A percentile compares a stretch with the other conserved stretches of the same genome.
Conservation (phyloP, 2,888 invertebrate genomes). For the Synergus gifuensis region DNA sequence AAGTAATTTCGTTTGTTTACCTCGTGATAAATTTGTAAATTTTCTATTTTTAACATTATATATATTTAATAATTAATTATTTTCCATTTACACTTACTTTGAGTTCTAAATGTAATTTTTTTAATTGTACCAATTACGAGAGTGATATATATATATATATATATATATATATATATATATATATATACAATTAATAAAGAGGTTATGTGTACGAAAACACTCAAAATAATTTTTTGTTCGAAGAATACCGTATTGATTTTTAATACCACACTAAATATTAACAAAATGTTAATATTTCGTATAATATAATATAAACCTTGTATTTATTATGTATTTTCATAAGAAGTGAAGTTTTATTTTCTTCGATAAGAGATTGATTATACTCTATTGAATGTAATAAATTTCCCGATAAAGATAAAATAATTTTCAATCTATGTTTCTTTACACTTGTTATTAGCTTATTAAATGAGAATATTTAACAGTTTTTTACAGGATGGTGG, state of each 20-base stretch:
- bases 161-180: too few relatives aligned
- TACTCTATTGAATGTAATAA: neutral
- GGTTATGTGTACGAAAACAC: too few relatives aligned
- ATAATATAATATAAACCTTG: neutral
- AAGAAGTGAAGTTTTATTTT: neutral
- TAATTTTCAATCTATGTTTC: neutral
- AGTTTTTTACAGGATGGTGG: constrained; percentile 99
- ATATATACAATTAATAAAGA: too few relatives aligned
- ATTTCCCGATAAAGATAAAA: neutral
- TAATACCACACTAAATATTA: too few relatives aligned
- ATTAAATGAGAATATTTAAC: constrained; percentile 61
- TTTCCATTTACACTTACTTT: too few relatives aligned
- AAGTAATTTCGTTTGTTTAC: constrained; percentile 70
- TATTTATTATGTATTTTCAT: neutral
- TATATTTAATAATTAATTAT: neutral
- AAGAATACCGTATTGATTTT: neutral
- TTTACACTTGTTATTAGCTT: neutral
- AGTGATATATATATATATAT: too few relatives aligned
- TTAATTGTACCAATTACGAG: neutral
- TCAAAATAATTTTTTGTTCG: too few relatives aligned
- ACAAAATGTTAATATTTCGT: too few relatives aligned
- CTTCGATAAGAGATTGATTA: neutral
- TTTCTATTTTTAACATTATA: neutral
- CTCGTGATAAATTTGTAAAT: constrained; percentile 8
- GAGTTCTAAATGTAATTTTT: neutral